These are phyloP conservation scores for Rotaria sp. DNA, from an alignment of 2,888 invertebrate species.

Conservation along the genomic window DNA sequence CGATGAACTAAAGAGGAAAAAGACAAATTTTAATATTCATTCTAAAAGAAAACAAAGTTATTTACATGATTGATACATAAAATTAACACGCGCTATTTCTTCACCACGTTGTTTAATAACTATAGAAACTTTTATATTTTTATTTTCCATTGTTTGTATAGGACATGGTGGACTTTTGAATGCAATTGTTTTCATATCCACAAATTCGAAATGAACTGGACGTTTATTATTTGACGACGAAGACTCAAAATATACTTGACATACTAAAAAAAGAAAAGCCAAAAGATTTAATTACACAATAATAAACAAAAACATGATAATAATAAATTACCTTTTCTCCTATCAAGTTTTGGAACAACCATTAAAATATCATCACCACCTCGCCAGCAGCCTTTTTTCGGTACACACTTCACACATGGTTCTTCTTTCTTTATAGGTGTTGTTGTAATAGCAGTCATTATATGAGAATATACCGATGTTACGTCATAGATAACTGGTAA, in stretches of 20 bases:
- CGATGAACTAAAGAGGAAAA: background rate
- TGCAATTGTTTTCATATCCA: background rate
- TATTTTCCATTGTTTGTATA: background rate
- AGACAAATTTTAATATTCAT: too few relatives aligned
- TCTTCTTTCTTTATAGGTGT: background rate
- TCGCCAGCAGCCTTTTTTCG: background rate
- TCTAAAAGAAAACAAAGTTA: too few relatives aligned
- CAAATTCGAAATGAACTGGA: background rate
- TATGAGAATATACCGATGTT: background rate
- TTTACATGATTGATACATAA: background rate
- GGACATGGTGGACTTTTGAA: background rate
- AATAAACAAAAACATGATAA: too few relatives aligned
- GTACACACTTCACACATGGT: background rate
- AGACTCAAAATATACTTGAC: background rate
- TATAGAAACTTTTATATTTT: background rate
- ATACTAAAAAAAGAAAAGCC: background rate
- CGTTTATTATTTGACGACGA: too few relatives aligned
- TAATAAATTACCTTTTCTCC: background rate
- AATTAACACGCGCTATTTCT: background rate
- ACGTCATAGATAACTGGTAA: background rate
- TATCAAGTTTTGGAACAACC: background rate
- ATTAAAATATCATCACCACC: background rate
- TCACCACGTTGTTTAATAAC: background rate
- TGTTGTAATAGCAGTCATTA: background rate
- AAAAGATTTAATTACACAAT: too few relatives aligned